Conservation (phyloP, 1,140 invertebrate genomes). For the Pollicipes pollicipes region DNA sequence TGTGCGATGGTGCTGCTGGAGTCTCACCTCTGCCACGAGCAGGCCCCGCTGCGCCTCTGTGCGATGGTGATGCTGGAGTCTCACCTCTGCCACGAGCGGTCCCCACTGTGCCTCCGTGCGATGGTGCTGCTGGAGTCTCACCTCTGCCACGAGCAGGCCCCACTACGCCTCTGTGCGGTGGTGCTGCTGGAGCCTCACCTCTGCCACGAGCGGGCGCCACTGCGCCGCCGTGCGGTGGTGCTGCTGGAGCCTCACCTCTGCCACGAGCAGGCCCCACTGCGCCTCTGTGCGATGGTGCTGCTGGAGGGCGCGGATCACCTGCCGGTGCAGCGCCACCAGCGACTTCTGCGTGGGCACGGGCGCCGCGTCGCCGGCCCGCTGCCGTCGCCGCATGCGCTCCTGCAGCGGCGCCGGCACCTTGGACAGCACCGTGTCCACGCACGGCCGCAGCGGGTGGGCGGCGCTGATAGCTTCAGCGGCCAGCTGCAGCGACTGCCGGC, state of each 20-base stretch:
- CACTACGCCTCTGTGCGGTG: slow-evolving; percentile 48
- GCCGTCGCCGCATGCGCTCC: slow-evolving; percentile 45
- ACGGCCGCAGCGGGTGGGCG: slow-evolving; percentile 29
- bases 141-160: slow-evolving; percentile 59
- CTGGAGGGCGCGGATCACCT: slow-evolving; percentile 28
- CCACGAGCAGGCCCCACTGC: slow-evolving; percentile 73
- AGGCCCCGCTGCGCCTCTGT: too few relatives aligned
- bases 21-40: too few relatives aligned
- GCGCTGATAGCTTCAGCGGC: slow-evolving; percentile 20
- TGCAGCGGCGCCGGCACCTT: slow-evolving; percentile 62
- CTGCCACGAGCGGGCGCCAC: background rate
- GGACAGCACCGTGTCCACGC: slow-evolving; percentile 63
- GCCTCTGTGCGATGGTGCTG: slow-evolving; percentile 31
- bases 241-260: slow-evolving; percentile 37
- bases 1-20: too few relatives aligned
- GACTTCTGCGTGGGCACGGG: slow-evolving; percentile 59
- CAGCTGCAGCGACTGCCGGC: background rate
- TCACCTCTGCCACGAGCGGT: too few relatives aligned
- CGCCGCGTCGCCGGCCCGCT: slow-evolving; percentile 35
- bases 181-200: slow-evolving; percentile 31
- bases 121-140: too few relatives aligned
- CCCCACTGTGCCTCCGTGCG: too few relatives aligned
- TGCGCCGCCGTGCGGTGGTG: slow-evolving; percentile 24
- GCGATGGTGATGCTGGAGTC: too few relatives aligned
- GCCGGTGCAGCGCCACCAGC: slow-evolving; percentile 51